Conservation (phyloP, 2,113 vertebrate species). For the Halichoerus grypus region DNA sequence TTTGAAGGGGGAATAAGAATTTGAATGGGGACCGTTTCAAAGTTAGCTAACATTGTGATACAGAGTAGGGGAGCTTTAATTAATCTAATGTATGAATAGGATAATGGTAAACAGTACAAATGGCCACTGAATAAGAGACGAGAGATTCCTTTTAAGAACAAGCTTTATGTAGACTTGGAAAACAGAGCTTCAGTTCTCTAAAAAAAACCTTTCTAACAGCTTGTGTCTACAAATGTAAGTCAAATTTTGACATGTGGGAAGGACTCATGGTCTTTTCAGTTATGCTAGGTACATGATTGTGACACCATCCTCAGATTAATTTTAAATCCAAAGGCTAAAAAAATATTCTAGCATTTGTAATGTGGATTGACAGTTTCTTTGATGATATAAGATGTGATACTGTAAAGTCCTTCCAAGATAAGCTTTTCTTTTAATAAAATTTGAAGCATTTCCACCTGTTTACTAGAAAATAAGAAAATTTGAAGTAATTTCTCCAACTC, state of each 20-base stretch:
- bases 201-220: background rate
- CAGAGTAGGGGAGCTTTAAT: background rate
- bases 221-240: background rate
- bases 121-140: background rate
- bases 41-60: background rate
- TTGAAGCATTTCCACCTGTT: background rate
- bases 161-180: background rate
- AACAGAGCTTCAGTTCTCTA: background rate
- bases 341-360: background rate
- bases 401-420: background rate
- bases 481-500: background rate
- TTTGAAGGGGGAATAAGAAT: background rate
- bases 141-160: conserved; percentile 2
- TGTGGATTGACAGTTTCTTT: background rate
- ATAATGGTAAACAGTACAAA: background rate
- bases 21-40: background rate
- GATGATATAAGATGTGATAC: background rate
- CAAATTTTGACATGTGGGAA: conserved; percentile 2
- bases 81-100: background rate
- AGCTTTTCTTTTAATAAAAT: background rate
- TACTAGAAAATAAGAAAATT: background rate
- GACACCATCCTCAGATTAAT: background rate
- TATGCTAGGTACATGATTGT: background rate
- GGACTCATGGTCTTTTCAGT: background rate
- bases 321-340: background rate